Evolutionary conservation across 2,113 vertebrate species (phyloP), one percentile per base, ranked within the genome.

Genomic region (Engystomops pustulosus): DNA sequence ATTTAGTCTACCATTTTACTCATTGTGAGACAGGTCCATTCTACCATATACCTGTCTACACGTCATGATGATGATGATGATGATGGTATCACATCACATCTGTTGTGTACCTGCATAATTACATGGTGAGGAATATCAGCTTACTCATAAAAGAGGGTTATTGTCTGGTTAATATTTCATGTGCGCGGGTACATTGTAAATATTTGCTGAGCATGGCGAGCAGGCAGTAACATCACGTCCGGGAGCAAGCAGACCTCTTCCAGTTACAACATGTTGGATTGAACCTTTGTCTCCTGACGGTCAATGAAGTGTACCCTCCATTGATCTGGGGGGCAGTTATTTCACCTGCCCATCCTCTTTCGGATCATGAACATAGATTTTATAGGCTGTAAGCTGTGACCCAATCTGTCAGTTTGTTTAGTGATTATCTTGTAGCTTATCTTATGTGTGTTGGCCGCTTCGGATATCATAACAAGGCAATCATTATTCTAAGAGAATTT

Each of bases 61-160:
- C 14, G 25, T 62, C 20, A 70, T 81, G 65, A n/a, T n/a, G n/a
- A n/a, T n/a, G n/a, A n/a, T n/a, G n/a, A n/a, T n/a, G n/a, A n/a
- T n/a, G n/a, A n/a, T n/a, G n/a, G n/a, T n/a, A n/a, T n/a, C n/a
- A n/a, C n/a, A n/a, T n/a, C 68, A 71, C 67, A 53, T 10, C 79
- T 81, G 67, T 68, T 55, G 44, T 45, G 34, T 82, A 41, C 71
- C 34, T 36, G 34, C 41, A 69, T 30, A 60, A 72, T 45, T 47
- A 38, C 27, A 72, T 49, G 49, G 47, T 70, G 79, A 81, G 45
- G 25, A 80, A 18, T 72, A 72, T 72, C 67, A 44, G 49, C 49
- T 82, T 72, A 71, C 80, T 70, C 80, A 68, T 20, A 51, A 47
- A 23, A 34, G 62, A 58, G 34, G 80, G 68, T 82, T 82, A 58